These are phyloP conservation scores for Siniperca undulata DNA, from an alignment of 2,797 vertebrate species.

Conservation along the genomic window DNA sequence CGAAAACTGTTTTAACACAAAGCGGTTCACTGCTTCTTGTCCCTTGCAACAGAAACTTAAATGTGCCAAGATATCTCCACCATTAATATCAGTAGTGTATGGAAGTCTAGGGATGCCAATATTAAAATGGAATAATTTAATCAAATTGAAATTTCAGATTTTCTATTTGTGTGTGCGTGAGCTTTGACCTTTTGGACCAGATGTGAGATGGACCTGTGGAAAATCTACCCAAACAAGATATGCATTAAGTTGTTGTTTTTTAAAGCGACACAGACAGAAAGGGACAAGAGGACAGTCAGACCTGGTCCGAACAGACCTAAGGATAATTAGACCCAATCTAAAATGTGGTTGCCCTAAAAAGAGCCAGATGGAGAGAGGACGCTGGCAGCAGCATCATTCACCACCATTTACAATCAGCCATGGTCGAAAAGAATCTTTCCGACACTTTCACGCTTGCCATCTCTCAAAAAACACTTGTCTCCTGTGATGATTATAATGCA, in stretches of 20 bases:
- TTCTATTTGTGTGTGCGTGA: neutral
- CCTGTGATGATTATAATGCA: neutral
- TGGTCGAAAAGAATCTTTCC: neutral
- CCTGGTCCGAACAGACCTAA: neutral
- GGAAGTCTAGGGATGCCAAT: neutral
- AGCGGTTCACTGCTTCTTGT: conserved; percentile 3
- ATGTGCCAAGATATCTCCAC: neutral
- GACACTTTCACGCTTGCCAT: neutral
- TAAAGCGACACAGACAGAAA: neutral
- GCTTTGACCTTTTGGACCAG: neutral
- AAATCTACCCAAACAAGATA: neutral
- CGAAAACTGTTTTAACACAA: conserved; percentile 13
- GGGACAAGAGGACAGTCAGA: neutral
- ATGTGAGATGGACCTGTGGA: neutral
- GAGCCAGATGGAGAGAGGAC: neutral
- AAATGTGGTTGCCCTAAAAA: neutral
- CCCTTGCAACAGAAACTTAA: neutral
- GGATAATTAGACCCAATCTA: neutral
- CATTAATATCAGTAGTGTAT: neutral
- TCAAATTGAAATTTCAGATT: neutral
- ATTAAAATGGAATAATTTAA: neutral
- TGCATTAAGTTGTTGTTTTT: neutral
- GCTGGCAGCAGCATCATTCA: neutral
- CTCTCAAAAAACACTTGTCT: neutral
- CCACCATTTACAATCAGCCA: neutral